phyloP scores from a whole-genome alignment of 2,888 invertebrate species.

The Dolichopus griseipennis region DNA sequence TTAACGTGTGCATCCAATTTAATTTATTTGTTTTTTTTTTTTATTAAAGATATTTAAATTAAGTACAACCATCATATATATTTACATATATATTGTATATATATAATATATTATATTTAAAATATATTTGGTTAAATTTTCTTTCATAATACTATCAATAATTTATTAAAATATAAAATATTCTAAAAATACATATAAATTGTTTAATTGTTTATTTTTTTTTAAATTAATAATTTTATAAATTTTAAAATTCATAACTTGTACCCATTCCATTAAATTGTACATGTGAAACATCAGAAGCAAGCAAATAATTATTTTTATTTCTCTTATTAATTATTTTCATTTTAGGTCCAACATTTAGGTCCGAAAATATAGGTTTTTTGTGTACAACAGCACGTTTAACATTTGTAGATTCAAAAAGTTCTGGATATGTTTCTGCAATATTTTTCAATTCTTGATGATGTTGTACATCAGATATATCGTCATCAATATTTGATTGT shows the following conservation, averaged over 20 bases:
- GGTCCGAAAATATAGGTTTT: no score
- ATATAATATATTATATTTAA: background rate
- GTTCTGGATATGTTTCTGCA: background rate
- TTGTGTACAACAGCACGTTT: background rate
- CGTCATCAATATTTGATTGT: background rate
- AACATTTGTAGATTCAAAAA: background rate
- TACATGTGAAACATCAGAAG: conserved; percentile 3
- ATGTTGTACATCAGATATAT: background rate
- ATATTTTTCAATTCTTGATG: background rate
- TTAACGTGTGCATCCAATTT: no score
- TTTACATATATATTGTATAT: no score
- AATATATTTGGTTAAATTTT: background rate
- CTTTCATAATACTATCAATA: background rate
- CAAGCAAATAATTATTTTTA: background rate
- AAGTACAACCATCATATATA: no score
- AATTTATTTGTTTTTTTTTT: no score
- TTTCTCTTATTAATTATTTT: background rate
- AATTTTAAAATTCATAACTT: conserved; percentile 8
- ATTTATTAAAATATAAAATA: background rate
- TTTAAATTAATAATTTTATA: background rate
- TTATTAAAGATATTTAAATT: no score
- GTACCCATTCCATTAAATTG: conserved; percentile 8
- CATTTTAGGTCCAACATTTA: background rate
- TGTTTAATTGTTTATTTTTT: background rate
- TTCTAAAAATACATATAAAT: no score